Evolutionary conservation across 2,113 vertebrate genomes (phyloP).

Genomic region (Porphyrio hochstetteri): DNA sequence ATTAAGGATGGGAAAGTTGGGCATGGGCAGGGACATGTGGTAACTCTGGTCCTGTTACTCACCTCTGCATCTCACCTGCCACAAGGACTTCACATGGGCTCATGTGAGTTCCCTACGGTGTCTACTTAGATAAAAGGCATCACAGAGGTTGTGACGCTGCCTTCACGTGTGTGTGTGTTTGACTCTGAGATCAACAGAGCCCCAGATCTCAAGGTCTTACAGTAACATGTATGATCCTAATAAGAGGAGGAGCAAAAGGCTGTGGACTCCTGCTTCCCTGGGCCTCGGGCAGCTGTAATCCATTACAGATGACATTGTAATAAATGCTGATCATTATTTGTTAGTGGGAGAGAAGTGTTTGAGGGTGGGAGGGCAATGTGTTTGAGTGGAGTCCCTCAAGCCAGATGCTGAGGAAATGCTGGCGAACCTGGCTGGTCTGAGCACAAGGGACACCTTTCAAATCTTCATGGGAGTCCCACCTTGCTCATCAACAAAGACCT

Average conservation of each 20-base stretch:
- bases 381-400: not conserved
- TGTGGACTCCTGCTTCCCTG: not conserved
- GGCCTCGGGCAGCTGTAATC: not conserved
- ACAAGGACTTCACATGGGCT: not conserved
- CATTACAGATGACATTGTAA: not conserved
- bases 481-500: not conserved
- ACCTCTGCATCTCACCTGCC: not conserved
- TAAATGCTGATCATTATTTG: not conserved
- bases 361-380: not conserved
- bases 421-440: not conserved
- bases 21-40: fast-evolving
- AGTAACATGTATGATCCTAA: not conserved
- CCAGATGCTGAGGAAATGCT: not conserved
- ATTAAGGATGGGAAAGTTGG: not conserved
- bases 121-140: not conserved
- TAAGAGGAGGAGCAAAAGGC: not conserved
- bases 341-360: not conserved
- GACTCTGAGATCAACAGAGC: not conserved
- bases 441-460: not conserved
- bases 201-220: not conserved
- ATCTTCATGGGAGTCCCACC: not conserved
- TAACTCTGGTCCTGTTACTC: not conserved
- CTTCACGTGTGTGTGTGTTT: not conserved
- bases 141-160: not conserved
- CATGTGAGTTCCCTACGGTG: not conserved